A percentile compares a stretch with the other conserved stretches of the same genome.
These are phyloP conservation scores for Prunella himalayana DNA, from an alignment of 2,113 vertebrate genomes.

Conservation along the genomic window DNA sequence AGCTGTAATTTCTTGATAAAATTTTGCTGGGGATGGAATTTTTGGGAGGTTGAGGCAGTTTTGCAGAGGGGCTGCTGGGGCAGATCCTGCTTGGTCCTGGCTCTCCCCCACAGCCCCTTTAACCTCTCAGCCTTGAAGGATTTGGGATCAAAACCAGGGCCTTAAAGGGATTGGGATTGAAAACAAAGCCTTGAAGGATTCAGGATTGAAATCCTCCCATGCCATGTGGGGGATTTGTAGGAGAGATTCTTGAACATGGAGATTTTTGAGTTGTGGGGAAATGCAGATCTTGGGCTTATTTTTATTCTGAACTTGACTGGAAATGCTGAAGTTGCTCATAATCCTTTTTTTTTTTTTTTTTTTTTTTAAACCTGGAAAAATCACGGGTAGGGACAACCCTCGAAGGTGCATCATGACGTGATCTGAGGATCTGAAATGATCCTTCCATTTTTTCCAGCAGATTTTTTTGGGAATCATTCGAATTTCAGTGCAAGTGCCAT, in stretches of 20 bases:
- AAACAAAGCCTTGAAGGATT: neutral
- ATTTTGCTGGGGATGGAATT: neutral
- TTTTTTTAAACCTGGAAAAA: neutral
- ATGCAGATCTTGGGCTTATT: fast-evolving
- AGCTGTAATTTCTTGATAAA: fast-evolving
- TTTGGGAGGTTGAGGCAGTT: neutral
- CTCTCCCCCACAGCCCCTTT: neutral
- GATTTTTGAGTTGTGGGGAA: neutral
- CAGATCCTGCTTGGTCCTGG: neutral
- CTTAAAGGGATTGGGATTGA: fast-evolving
- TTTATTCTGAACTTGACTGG: neutral
- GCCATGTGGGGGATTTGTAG: neutral
- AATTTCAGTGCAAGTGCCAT: neutral
- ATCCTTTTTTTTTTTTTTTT: neutral
- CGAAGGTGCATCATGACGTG: fast-evolving
- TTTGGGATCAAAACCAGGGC: fast-evolving
- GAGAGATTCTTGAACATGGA: fast-evolving
- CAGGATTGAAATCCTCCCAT: fast-evolving
- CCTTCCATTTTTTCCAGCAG: neutral
- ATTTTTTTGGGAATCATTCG: fast-evolving
- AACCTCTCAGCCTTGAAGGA: neutral
- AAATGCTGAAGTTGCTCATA: neutral
- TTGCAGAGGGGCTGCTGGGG: neutral
- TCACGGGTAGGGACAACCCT: neutral
- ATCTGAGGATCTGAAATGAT: neutral